phyloP scores from a whole-genome alignment of 2,888 invertebrate species.

The Alcis repandata region DNA sequence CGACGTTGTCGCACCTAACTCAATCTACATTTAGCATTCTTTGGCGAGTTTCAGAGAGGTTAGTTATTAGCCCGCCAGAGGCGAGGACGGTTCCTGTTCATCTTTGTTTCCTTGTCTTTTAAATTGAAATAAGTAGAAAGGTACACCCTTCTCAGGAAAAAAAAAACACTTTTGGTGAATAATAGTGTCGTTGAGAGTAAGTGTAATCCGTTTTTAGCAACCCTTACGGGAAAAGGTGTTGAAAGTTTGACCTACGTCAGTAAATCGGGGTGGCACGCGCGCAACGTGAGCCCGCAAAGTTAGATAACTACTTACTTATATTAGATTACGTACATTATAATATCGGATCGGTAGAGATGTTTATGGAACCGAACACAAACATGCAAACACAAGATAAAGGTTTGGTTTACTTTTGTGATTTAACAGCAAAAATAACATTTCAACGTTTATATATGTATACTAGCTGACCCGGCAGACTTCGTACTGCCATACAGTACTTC shows the following conservation, averaged over 20 bases:
- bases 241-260: constrained; percentile 8
- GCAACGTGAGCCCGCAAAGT: not conserved
- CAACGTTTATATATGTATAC: no score
- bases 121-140: constrained; percentile 46
- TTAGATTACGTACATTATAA: not conserved
- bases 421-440: no score
- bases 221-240: constrained; percentile 6
- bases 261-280: not conserved
- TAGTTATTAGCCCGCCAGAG: constrained; percentile 47
- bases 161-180: constrained; percentile 13
- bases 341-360: not conserved
- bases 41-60: constrained; percentile 43
- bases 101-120: constrained; percentile 47
- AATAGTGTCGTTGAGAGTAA: constrained; percentile 14
- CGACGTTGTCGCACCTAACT: constrained; percentile 40
- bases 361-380: not conserved
- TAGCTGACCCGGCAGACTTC: no score
- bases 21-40: constrained; percentile 41
- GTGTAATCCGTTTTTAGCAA: constrained; percentile 15
- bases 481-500: no score
- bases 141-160: constrained; percentile 7
- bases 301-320: not conserved
- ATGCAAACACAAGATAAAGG: not conserved
- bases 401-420: no score
- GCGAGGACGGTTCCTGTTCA: constrained; percentile 42